These are phyloP conservation scores for Sitodiplosis mosellana DNA, from an alignment of 1,140 invertebrate genomes.

Conservation along the genomic window DNA sequence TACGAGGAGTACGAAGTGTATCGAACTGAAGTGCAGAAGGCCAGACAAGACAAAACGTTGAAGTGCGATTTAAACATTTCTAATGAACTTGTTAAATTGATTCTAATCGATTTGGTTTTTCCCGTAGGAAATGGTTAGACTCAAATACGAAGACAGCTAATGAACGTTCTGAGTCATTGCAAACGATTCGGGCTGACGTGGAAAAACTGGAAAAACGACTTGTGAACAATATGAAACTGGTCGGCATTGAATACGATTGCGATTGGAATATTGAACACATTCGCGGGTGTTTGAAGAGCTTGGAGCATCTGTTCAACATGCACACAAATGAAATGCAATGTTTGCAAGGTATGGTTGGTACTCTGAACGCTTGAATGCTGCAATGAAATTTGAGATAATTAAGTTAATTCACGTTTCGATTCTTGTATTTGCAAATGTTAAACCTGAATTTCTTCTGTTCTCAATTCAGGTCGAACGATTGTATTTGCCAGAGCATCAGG, in stretches of 20 bases:
- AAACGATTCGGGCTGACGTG: conserved; percentile 46
- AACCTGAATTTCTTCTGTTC: not conserved
- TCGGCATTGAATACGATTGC: conserved; percentile 52
- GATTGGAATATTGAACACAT: conserved; percentile 79
- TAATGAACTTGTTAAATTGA: not conserved
- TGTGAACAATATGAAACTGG: conserved; percentile 32
- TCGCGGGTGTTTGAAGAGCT: conserved; percentile 60
- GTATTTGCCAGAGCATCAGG: conserved; percentile 77
- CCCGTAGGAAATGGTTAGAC: conserved; percentile 34
- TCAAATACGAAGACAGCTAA: conserved; percentile 41
- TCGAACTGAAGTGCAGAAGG: conserved; percentile 23
- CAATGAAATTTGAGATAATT: too few species aligned
- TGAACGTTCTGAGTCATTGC: conserved; percentile 35
- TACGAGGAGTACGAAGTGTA: conserved; percentile 7
- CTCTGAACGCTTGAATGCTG: too few species aligned
- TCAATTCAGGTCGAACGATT: conserved; percentile 41
- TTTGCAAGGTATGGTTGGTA: conserved; percentile 34
- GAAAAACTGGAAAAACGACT: conserved; percentile 36
- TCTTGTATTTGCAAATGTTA: too few species aligned
- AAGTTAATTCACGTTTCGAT: too few species aligned
- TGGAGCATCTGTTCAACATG: conserved; percentile 47
- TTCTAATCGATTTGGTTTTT: not conserved
- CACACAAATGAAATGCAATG: conserved; percentile 46
- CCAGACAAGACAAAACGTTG: conserved; percentile 29
- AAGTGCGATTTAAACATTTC: conserved; percentile 10